Base-by-base conservation (phyloP, 2,888 invertebrate species). In the Hypsopygia costalis region DNA sequence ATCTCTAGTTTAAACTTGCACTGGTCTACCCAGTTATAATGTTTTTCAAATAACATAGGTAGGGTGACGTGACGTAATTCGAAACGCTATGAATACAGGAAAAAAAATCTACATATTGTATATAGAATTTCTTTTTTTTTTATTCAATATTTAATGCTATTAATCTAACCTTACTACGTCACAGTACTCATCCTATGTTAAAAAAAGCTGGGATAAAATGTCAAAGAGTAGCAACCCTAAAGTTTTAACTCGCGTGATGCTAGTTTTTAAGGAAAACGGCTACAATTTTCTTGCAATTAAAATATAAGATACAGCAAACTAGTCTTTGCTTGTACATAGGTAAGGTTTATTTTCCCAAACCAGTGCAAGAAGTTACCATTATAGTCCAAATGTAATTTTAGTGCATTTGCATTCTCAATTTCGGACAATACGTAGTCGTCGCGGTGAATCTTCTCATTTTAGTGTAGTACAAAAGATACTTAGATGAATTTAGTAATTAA, bases 371-470 rank as follows among this genome's bases (percentile, higher is more conserved):
- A 53, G 64, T 69, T 68, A 68, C 62, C 64, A 65, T 46, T 50
- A 47, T 62, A 68, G 59, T 52, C 47, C 40, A 58, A 52, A 46
- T 36, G 36, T 60, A 56, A 47, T 49, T 47, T 35, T 64, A 70
- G 60, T 49, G 51, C 49, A 66, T 70, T 58, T 51, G 49, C 51
- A 58, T 61, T 63, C 59, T 48, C 62, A 60, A 65, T 57, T 61
- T 61, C 62, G 54, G 73, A 80, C 70, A 76, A 72, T 80, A 78
- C 55, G 51, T 5, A 52, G 49, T 55, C 50, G 62, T 58, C 62
- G 64, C 67, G 67, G 67, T 69, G 77, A 80, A 83, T 81, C 78
- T 82, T 69, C 57, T 53, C 56, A 50, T 59, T 57, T 58, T 79
- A 81, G 73, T 29, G 56, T 81, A 80, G 81, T 77, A 68, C 64